Evolutionary conservation across 2,113 vertebrate species (phyloP).

Genomic region (Phyllopteryx taeniolatus): DNA sequence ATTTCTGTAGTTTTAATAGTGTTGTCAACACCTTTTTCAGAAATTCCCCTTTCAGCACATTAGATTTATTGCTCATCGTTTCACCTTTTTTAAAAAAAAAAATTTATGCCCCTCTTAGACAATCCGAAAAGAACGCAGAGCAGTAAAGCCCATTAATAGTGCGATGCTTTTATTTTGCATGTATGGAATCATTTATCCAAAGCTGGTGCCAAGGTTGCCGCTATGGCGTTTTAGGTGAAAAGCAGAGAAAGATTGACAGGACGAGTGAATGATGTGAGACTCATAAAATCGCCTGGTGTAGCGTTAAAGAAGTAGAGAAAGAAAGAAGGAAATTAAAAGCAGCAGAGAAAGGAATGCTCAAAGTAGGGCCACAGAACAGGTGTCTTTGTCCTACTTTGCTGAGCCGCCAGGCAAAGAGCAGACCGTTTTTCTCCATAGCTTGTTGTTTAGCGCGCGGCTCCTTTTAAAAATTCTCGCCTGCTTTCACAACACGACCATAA

Average conservation of each 20-base stretch:
- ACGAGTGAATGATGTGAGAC: slow-evolving; percentile 55
- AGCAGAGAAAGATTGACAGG: slow-evolving; percentile 40
- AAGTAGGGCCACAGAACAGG: slow-evolving; percentile 67
- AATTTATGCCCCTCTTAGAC: slow-evolving; percentile 51
- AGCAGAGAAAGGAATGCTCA: slow-evolving; percentile 33
- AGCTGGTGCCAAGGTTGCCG: slow-evolving; percentile 58
- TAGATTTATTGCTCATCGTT: slow-evolving; percentile 60
- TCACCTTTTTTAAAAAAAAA: slow-evolving; percentile 56
- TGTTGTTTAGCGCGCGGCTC: slow-evolving; percentile 35
- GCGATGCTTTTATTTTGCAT: slow-evolving; percentile 59
- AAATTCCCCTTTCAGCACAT: slow-evolving; percentile 48
- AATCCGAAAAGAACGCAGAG: slow-evolving; percentile 53
- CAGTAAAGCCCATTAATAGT: slow-evolving; percentile 56
- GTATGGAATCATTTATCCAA: slow-evolving; percentile 71
- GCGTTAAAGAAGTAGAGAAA: slow-evolving; percentile 39
- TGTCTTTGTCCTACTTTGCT: slow-evolving; percentile 68
- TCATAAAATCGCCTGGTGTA: slow-evolving; percentile 51
- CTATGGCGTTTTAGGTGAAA: slow-evolving; percentile 47
- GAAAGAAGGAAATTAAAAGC: slow-evolving; percentile 42
- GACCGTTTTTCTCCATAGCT: slow-evolving; percentile 51
- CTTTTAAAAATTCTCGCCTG: slow-evolving; percentile 47
- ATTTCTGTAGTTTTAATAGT: slow-evolving; percentile 47
- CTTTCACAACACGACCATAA: slow-evolving; percentile 58
- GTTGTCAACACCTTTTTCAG: slow-evolving; percentile 57
- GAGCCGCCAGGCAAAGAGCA: slow-evolving; percentile 9